A percentile compares a stretch with the other conserved stretches of the same genome.
phyloP scores from a whole-genome alignment of 2,888 invertebrate species.

The Agrochola lychnidis region DNA sequence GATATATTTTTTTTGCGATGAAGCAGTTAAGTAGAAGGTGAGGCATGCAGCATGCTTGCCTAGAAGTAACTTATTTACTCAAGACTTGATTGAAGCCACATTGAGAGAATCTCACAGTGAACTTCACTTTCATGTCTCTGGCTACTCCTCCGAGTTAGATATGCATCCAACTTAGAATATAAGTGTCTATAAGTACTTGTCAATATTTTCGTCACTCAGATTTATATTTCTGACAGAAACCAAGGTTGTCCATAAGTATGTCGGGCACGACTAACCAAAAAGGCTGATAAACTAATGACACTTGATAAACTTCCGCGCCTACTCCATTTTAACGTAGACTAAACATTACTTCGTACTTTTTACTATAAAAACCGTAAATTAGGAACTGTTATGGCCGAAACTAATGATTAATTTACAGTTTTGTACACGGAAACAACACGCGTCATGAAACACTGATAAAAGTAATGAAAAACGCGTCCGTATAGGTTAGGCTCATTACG shows the following conservation, averaged over 20 bases:
- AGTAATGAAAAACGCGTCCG: constrained; percentile 16
- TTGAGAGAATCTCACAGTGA: background rate
- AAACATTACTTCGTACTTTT: background rate
- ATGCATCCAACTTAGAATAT: background rate
- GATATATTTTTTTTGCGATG: background rate
- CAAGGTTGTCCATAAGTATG: background rate
- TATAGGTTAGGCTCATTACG: constrained; percentile 32
- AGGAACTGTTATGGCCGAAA: background rate
- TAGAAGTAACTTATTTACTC: background rate
- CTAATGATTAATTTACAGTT: constrained; percentile 8
- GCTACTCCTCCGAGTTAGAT: background rate
- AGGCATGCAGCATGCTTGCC: background rate
- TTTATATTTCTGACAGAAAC: constrained; percentile 7
- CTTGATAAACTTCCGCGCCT: constrained; percentile 31
- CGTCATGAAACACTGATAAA: constrained; percentile 21
- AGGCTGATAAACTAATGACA: constrained; percentile 48
- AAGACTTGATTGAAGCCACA: background rate
- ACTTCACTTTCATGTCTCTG: background rate
- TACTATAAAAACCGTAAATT: background rate
- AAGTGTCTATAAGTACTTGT: background rate
- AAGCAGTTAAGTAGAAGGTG: background rate
- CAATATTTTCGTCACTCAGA: background rate
- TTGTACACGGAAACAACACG: constrained; percentile 16
- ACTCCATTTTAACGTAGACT: constrained; percentile 21
- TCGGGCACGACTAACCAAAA: constrained; percentile 22